Percentiles rank a stretch among this genome's conserved stretches.
Conservation (phyloP, 2,113 vertebrate species). For the Spermophilus dauricus region DNA sequence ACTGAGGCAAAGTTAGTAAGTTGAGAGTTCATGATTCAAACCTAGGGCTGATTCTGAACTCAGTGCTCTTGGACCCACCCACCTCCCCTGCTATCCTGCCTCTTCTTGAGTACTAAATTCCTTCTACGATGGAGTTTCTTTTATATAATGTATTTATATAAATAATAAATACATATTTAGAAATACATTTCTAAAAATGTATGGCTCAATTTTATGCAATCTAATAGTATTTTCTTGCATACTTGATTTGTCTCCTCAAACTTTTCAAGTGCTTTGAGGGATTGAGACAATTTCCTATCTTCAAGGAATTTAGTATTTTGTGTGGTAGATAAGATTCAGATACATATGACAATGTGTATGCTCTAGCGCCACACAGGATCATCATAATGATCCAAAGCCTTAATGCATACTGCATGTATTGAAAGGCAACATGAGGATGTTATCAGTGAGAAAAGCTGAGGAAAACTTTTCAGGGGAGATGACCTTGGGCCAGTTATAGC, state of each 20-base stretch:
- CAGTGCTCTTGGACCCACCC: neutral
- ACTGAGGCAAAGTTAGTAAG: neutral
- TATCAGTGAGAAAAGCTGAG: neutral
- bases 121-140: neutral
- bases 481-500: slow-evolving; percentile 8
- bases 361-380: neutral
- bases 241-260: neutral
- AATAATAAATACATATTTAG: neutral
- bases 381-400: neutral
- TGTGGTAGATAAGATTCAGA: neutral
- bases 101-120: neutral
- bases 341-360: neutral
- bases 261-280: neutral
- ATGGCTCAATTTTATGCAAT: slow-evolving; percentile 28
- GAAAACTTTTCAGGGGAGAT: neutral
- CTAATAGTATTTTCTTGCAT: neutral
- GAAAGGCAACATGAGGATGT: slow-evolving; percentile 28
- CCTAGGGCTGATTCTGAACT: neutral
- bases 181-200: neutral
- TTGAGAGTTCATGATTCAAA: neutral
- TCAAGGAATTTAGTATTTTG: slow-evolving; percentile 18
- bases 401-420: neutral
- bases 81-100: neutral
- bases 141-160: neutral
- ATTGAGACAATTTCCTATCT: neutral